phyloP scores from a whole-genome alignment of 2,888 invertebrate genomes.

The Alcis repandata region DNA sequence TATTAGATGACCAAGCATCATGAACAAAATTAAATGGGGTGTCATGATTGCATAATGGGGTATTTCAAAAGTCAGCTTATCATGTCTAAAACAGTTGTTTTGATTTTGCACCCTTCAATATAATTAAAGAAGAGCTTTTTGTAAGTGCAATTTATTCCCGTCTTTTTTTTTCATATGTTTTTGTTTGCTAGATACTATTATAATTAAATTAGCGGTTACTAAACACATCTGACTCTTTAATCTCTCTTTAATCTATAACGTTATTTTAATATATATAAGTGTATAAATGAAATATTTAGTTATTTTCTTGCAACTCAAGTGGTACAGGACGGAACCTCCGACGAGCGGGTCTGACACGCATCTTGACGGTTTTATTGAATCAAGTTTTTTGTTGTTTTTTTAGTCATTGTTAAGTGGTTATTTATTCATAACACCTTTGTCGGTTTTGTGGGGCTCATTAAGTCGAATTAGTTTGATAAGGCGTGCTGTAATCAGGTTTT shows the following conservation, averaged over 20 bases:
- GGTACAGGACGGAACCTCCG: slow-evolving; percentile 7
- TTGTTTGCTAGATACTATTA: no score
- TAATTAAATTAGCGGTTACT: no score
- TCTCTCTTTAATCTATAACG: no score
- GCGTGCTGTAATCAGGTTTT: slow-evolving; percentile 55
- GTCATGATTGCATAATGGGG: no score
- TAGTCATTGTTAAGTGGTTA: slow-evolving; percentile 71
- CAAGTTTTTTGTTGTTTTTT: slow-evolving; percentile 53
- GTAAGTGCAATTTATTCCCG: not conserved
- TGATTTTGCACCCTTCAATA: no score
- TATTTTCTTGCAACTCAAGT: no score
- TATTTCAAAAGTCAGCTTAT: no score
- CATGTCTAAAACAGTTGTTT: no score
- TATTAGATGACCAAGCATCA: no score
- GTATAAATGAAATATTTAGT: no score
- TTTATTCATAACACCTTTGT: slow-evolving; percentile 85
- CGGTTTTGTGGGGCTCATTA: slow-evolving; percentile 77
- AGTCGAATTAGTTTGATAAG: slow-evolving; percentile 70
- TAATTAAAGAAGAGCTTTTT: not conserved
- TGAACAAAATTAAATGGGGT: no score
- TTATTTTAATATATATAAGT: no score
- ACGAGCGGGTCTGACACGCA: not conserved
- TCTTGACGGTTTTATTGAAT: slow-evolving; percentile 6
- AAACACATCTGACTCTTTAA: not conserved
- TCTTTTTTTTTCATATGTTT: not conserved